Conservation (phyloP, 2,797 vertebrate species). For the Agapornis canus region DNA sequence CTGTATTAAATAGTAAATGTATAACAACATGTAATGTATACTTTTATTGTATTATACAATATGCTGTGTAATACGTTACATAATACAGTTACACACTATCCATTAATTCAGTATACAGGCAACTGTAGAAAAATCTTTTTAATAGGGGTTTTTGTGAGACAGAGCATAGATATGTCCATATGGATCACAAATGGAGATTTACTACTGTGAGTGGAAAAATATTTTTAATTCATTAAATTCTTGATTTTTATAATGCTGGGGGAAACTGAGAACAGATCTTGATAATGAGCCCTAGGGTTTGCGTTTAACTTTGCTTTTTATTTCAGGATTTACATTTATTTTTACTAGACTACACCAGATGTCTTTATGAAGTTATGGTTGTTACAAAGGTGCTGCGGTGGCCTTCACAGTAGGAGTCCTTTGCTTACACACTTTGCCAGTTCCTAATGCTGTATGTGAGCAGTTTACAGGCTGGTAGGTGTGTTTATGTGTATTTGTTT, state of each 20-base stretch:
- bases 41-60: neutral
- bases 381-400: neutral
- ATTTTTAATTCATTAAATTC: neutral
- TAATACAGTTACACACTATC: neutral
- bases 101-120: neutral
- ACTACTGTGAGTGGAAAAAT: conserved; percentile 5
- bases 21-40: neutral
- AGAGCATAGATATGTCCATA: neutral
- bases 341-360: neutral
- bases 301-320: neutral
- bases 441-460: neutral
- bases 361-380: neutral
- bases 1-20: neutral
- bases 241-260: neutral
- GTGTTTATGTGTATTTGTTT: neutral
- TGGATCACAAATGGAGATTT: neutral
- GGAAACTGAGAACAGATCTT: neutral
- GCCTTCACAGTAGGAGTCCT: neutral
- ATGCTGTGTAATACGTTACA: neutral
- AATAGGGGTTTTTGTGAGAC: neutral
- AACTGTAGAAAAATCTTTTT: neutral
- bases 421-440: neutral
- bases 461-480: neutral
- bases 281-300: neutral
- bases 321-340: neutral